Evolutionary conservation across 2,797 vertebrate genomes (phyloP), one percentile per base, ranked within the genome.

Genomic region (Pristis pectinata): DNA sequence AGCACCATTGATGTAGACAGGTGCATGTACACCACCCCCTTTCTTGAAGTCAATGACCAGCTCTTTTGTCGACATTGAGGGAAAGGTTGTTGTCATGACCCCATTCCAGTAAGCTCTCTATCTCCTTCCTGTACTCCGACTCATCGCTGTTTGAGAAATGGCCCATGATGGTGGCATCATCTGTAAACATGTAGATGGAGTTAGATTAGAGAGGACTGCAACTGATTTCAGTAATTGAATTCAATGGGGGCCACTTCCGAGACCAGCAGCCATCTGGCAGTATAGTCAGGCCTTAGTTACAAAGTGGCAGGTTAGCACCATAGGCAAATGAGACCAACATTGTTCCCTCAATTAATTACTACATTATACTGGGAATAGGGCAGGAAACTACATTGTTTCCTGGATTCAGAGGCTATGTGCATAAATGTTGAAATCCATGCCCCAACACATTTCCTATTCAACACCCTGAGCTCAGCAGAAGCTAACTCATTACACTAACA

Each of bases 211-310:
- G 59, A 67, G 87, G 19, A 24, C 61, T 3, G 22, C 34, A 15
- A 91, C 9, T 67, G n/a, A 91, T 22, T 64, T 22, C n/a, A 24
- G n/a, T 67, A 22, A 67, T 91, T 91, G 59, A 91, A 91, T 91
- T 91, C 59, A 89, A n/a, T 89, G 0, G 56, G 13, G 61, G 85
- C 30, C 56, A 67, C 61, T n/a, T 67, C 59, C 67, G 87, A 37
- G 87, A 91, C n/a, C n/a, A 91, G 37, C 59, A 59, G 5, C 83
- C 59, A 91, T 87, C 83, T 87, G 83, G 87, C 61, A 41, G 87
- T 41, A 24, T 59, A 64, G 30, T 7, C 87, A 91, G 61, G n/a
- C n/a, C 61, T 91, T 11, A 27, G n/a, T 91, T 41, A 67, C 59
- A 64, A 91, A 64, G 87, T 91, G 61, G n/a, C 87, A 37, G 61